Evolutionary conservation across 2,888 invertebrate species (phyloP).

Genomic region (Conchocele bisecta): DNA sequence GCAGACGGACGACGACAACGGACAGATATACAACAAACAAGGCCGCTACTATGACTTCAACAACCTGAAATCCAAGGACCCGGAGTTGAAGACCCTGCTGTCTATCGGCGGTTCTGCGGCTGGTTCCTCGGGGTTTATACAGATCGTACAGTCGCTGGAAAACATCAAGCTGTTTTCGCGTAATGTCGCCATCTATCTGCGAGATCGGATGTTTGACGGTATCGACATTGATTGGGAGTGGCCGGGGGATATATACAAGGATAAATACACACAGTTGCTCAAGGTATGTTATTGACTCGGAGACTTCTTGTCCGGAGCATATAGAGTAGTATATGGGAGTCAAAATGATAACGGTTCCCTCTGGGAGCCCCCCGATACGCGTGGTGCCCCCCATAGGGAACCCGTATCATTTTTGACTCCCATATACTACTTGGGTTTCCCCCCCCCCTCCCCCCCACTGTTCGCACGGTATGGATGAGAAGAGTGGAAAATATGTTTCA

Average conservation of each 20-base stretch:
- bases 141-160: conserved; percentile 51
- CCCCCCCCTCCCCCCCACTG: too few species aligned
- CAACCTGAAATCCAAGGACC: conserved; percentile 66
- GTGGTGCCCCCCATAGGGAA: too few species aligned
- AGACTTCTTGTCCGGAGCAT: too few species aligned
- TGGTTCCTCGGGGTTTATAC: conserved; percentile 53
- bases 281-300: too few species aligned
- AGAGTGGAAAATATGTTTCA: too few species aligned
- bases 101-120: conserved; percentile 73
- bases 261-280: conserved; percentile 60
- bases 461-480: too few species aligned
- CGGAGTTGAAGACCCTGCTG: conserved; percentile 70
- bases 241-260: conserved; percentile 61
- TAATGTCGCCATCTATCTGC: conserved; percentile 62
- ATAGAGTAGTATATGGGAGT: too few species aligned
- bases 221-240: conserved; percentile 80
- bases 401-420: too few species aligned
- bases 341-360: too few species aligned
- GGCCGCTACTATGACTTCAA: conserved; percentile 66
- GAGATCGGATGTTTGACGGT: conserved; percentile 74
- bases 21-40: conserved; percentile 33
- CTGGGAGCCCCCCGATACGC: too few species aligned
- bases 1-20: conserved; percentile 52
- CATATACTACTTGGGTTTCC: too few species aligned
- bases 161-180: conserved; percentile 66